Conservation (phyloP, 2,797 vertebrate genomes). For the Potorous gilbertii region DNA sequence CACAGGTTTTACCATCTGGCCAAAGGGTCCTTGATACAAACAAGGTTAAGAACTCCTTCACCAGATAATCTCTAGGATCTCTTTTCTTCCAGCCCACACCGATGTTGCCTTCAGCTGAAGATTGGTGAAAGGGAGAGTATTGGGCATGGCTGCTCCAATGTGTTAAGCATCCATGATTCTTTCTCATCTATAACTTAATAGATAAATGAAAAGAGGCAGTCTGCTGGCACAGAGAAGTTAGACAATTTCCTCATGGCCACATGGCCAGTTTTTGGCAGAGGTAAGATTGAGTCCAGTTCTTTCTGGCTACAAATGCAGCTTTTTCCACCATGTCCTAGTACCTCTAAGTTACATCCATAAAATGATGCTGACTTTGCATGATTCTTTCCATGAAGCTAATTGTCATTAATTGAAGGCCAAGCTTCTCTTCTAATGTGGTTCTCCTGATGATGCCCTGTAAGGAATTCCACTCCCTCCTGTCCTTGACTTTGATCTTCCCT, state of each 20-base stretch:
- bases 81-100: background rate
- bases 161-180: background rate
- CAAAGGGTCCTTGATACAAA: background rate
- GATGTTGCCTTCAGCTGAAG: background rate
- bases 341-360: background rate
- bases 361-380: background rate
- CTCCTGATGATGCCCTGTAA: background rate
- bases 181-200: background rate
- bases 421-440: background rate
- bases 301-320: background rate
- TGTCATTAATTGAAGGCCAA: background rate
- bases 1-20: background rate
- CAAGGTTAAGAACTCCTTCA: background rate
- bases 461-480: background rate
- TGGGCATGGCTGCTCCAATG: background rate
- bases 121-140: background rate
- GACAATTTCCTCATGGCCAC: background rate
- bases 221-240: background rate
- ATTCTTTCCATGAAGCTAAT: background rate
- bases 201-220: background rate
- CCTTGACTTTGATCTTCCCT: background rate
- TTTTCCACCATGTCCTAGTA: background rate
- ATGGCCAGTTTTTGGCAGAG: background rate
- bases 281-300: background rate
- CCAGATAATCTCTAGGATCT: background rate